These are phyloP conservation scores for Clarias pachynema DNA, from an alignment of 2,797 vertebrate species.

Conservation along the genomic window DNA sequence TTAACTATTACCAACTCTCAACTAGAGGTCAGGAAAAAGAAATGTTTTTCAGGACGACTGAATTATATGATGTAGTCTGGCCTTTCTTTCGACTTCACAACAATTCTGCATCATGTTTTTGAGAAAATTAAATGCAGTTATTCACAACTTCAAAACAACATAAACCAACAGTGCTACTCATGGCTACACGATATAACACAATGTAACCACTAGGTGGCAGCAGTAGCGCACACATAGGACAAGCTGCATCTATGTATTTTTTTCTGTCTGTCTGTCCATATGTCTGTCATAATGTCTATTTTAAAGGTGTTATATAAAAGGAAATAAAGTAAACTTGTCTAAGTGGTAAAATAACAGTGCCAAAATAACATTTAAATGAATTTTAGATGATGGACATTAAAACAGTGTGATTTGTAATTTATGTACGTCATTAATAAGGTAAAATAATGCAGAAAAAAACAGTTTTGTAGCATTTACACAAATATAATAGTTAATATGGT, in stretches of 20 bases:
- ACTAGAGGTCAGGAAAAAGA: not conserved
- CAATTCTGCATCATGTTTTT: not conserved
- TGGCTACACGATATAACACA: not conserved
- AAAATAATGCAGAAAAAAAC: not conserved
- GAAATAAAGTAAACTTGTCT: not conserved
- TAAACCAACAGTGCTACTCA: not conserved
- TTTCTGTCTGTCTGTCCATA: not conserved
- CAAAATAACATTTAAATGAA: not conserved
- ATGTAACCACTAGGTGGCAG: constrained; percentile 78
- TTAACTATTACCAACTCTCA: not conserved
- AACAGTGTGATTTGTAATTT: not conserved
- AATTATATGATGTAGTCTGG: not conserved
- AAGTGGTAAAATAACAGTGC: not conserved
- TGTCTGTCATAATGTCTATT: not conserved
- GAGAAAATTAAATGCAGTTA: not conserved
- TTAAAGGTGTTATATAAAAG: not conserved
- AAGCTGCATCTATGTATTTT: too few relatives aligned
- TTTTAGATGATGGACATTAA: not conserved
- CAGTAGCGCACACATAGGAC: constrained; percentile 64
- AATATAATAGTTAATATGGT: not conserved
- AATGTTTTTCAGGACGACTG: not conserved
- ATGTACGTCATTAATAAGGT: not conserved
- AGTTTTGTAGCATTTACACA: not conserved
- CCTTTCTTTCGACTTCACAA: too few relatives aligned
- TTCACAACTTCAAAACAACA: not conserved